Percentiles rank a stretch among this genome's conserved stretches.
Conservation (phyloP, 2,113 vertebrate genomes). For the Tachuris rubrigastra region DNA sequence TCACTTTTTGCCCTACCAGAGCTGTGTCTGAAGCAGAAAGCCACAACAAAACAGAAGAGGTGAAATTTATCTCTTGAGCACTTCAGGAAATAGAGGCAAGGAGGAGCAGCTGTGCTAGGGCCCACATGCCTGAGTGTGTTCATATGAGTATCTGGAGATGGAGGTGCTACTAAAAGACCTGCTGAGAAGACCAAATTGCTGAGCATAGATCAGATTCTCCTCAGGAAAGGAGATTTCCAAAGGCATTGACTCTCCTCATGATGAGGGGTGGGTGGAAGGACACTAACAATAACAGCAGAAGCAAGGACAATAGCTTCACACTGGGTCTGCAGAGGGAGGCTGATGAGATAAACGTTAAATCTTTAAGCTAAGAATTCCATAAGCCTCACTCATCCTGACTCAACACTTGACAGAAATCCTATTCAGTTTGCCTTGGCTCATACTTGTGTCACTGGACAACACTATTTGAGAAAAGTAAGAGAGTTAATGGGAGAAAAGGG, state of each 20-base stretch:
- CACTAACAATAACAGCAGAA: accelerated
- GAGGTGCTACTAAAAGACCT: background rate
- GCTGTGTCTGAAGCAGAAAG: background rate
- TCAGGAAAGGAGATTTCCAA: background rate
- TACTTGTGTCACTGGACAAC: background rate
- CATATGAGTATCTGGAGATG: background rate
- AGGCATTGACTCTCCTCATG: background rate
- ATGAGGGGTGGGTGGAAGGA: background rate
- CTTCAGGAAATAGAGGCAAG: background rate
- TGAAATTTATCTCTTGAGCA: background rate
- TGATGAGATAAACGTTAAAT: background rate
- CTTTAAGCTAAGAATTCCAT: background rate
- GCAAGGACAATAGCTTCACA: background rate
- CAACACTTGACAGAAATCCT: background rate
- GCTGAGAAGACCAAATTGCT: background rate
- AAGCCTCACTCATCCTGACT: background rate
- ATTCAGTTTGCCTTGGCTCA: background rate
- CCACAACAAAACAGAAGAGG: background rate
- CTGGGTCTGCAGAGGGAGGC: background rate
- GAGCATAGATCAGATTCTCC: background rate
- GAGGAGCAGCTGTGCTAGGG: background rate
- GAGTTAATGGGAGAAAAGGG: background rate
- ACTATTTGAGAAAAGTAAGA: background rate
- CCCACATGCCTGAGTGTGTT: background rate
- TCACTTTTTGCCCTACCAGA: background rate